Evolutionary conservation across 1,140 invertebrate species (phyloP).

Genomic region (Apolygus lucorum): DNA sequence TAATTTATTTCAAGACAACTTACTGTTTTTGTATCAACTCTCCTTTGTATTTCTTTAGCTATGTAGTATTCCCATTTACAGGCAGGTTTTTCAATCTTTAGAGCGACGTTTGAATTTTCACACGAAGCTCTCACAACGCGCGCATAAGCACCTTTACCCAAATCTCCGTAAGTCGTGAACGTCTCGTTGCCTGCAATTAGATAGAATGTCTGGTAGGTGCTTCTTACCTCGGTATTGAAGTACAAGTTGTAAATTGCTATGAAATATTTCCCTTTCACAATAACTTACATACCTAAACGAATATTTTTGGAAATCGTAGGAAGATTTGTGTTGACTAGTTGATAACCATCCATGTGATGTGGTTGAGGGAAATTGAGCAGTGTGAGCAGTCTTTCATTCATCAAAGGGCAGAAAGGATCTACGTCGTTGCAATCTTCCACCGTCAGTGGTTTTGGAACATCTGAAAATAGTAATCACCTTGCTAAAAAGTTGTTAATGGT

Average conservation of each 20-base stretch:
- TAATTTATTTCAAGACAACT: conserved; percentile 29
- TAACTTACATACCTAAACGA: too few relatives aligned
- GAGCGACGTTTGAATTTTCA: conserved; percentile 24
- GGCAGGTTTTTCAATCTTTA: conserved; percentile 54
- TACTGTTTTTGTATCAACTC: conserved; percentile 61
- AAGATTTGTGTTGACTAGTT: not conserved
- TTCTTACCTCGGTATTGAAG: too few relatives aligned
- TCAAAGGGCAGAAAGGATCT: conserved; percentile 19
- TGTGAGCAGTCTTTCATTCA: conserved; percentile 16
- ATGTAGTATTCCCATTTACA: conserved; percentile 77
- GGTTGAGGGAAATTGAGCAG: conserved; percentile 22
- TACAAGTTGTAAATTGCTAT: too few relatives aligned
- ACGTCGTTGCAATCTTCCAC: not conserved
- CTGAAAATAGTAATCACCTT: too few relatives aligned
- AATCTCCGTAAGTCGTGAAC: conserved; percentile 27
- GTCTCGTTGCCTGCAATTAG: conserved; percentile 30
- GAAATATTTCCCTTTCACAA: too few relatives aligned
- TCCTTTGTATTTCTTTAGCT: conserved; percentile 60
- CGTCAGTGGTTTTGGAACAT: not conserved
- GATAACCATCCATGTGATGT: not conserved
- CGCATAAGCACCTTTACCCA: conserved; percentile 36
- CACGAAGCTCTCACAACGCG: conserved; percentile 30
- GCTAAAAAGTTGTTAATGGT: too few relatives aligned
- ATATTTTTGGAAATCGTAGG: conserved; percentile 22
- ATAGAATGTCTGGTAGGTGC: too few relatives aligned